Evolutionary conservation across 2,113 vertebrate species (phyloP), one percentile per base, ranked within the genome.

Genomic region (Dermatemys mawii): DNA sequence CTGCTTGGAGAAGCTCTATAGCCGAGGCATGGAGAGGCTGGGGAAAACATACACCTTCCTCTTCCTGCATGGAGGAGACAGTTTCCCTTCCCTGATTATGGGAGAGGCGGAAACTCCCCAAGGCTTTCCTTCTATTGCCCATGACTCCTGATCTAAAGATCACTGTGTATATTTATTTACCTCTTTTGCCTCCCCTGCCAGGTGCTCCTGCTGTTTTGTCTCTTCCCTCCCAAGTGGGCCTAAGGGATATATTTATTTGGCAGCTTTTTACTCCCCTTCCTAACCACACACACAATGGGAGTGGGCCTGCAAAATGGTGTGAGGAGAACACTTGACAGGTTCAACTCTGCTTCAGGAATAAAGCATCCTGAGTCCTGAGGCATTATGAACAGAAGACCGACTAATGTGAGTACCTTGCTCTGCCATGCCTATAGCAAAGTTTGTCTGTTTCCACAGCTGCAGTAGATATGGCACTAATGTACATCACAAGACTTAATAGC

Each of bases 371-470:
- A 26, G 6, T 48, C 46, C 50, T 63, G 48, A 70, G 26, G 79
- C 93, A 91, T 35, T 87, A 53, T 0, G 8, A 87, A 53, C 75
- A 38, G 50, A 87, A 78, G 92, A 89, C 1, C 21, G 41, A 70
- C 84, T 55, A 57, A 83, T 29, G 57, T 46, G 29, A 90, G 29
- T 19, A 55, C 60, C 70, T 83, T 95, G 50, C 82, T 85, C 50
- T 78, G 41, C 53, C 35, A 19, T 19, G 21, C 48, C 27, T 26
- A 26, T 26, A 87, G 81, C 84, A 92, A 83, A 83, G 78, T 79
- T 70, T 0, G n/a, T n/a, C 78, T 60, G 46, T 83, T 95, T 92
- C 29, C 70, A 83, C 57, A 91, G 95, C 86, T 95, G 87, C 81
- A 75, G 10, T 63, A 67, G 54, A 84, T 50, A 51, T 38, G 35